Percentiles rank a stretch among this genome's conserved stretches.
Evolutionary conservation across 2,888 invertebrate species (phyloP).

Genomic region (Cataglyphis livida): DNA sequence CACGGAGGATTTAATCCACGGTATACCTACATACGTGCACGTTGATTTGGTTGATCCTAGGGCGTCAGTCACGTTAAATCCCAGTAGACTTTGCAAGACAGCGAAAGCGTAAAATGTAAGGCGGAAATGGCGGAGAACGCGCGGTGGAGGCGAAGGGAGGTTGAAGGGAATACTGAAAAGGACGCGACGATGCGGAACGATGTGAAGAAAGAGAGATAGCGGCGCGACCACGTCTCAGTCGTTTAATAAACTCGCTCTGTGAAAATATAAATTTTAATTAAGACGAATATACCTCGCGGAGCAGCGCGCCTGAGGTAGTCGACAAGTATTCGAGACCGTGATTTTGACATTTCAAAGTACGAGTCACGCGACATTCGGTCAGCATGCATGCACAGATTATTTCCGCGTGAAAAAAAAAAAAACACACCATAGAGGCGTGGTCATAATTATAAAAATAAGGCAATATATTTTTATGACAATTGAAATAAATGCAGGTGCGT

Average conservation of each 20-base stretch:
- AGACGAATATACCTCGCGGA: conserved; percentile 51
- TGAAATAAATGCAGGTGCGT: conserved; percentile 63
- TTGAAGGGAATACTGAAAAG: not conserved
- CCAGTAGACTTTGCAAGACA: conserved; percentile 61
- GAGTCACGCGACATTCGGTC: conserved; percentile 23
- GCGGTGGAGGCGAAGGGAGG: not conserved
- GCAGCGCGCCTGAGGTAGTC: not conserved
- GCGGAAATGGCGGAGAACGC: conserved; percentile 7
- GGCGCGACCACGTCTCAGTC: conserved; percentile 26
- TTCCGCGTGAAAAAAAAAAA: not conserved
- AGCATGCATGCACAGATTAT: too few species aligned
- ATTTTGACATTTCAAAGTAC: conserved; percentile 7
- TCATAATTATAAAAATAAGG: conserved; percentile 37
- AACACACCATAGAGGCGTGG: not conserved
- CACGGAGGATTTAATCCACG: conserved; percentile 67
- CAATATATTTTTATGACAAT: conserved; percentile 60
- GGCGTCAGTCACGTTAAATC: conserved; percentile 75
- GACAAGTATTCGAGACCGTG: conserved; percentile 19
- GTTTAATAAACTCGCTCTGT: conserved; percentile 60
- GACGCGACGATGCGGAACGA: not conserved
- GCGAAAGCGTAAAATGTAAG: conserved; percentile 60
- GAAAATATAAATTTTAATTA: conserved; percentile 71
- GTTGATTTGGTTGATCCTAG: conserved; percentile 71
- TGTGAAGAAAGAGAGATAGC: conserved; percentile 19
- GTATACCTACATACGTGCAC: conserved; percentile 60